Conservation (phyloP, 2,113 vertebrate genomes). For the Dolichotis patagonum region DNA sequence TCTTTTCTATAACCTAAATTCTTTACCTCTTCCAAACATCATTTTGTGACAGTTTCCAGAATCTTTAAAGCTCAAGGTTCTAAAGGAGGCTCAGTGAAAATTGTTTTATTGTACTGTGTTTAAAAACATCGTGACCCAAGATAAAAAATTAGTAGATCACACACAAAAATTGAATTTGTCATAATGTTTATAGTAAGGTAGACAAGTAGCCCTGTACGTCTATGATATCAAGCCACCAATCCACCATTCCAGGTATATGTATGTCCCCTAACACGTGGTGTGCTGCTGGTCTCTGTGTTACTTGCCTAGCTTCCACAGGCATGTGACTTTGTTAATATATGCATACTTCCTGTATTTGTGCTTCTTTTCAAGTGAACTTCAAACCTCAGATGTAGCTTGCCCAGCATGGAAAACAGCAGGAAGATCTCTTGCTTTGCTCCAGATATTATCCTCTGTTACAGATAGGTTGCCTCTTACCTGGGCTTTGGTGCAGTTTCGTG, state of each 20-base stretch:
- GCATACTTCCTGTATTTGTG: neutral
- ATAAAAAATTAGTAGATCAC: neutral
- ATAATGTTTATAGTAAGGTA: neutral
- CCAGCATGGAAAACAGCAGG: neutral
- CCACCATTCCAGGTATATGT: neutral
- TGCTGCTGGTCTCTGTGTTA: neutral
- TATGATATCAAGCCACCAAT: neutral
- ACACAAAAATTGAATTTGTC: neutral
- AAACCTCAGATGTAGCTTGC: slow-evolving; percentile 4
- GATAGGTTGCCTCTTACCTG: neutral
- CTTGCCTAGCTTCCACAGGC: neutral
- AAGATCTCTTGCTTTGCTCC: neutral
- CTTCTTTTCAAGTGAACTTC: neutral
- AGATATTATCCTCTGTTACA: neutral
- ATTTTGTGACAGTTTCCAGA: neutral
- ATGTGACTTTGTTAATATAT: neutral
- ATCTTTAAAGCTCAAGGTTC: neutral
- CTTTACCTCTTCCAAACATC: too few species aligned
- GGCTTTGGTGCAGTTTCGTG: neutral
- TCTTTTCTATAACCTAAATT: too few species aligned
- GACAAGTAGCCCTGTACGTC: neutral
- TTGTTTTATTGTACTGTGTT: neutral
- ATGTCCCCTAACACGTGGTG: neutral
- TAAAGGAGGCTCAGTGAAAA: neutral
- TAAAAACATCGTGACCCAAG: neutral